A percentile compares a stretch with the other conserved stretches of the same genome.
phyloP scores from a whole-genome alignment of 2,888 invertebrate species.

The Cryptocephalus moraei region DNA sequence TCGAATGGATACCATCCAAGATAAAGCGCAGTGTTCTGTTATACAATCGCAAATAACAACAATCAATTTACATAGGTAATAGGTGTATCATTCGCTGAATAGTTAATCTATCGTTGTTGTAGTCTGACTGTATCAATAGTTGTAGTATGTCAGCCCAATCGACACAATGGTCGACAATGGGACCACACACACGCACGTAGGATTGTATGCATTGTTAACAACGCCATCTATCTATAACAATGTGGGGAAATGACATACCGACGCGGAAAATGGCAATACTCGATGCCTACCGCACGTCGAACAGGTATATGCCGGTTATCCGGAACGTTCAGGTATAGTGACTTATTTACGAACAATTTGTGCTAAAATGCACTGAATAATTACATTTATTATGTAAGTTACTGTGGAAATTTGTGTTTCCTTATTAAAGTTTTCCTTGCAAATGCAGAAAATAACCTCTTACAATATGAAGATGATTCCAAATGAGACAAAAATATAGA shows the following conservation, averaged over 20 bases:
- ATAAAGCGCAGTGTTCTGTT: not conserved
- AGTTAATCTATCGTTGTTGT: slow-evolving; percentile 37
- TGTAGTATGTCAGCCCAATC: slow-evolving; percentile 32
- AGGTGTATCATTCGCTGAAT: slow-evolving; percentile 37
- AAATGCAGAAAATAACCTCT: too few relatives aligned
- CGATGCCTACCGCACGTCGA: slow-evolving; percentile 1
- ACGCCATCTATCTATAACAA: slow-evolving; percentile 33
- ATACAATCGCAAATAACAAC: slow-evolving; percentile 30
- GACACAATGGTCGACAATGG: slow-evolving; percentile 32
- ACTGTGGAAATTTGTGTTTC: too few relatives aligned
- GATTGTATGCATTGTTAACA: slow-evolving; percentile 34
- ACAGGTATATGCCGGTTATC: too few relatives aligned
- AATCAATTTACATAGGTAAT: slow-evolving; percentile 37
- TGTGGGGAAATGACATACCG: slow-evolving; percentile 31
- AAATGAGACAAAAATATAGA: too few relatives aligned
- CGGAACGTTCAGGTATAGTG: too few relatives aligned
- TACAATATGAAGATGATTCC: too few relatives aligned
- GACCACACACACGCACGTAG: slow-evolving; percentile 35
- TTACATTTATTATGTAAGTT: too few relatives aligned
- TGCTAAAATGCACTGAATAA: too few relatives aligned
- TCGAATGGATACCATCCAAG: too few relatives aligned
- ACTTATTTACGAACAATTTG: too few relatives aligned
- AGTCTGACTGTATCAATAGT: slow-evolving; percentile 35
- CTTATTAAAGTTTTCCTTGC: too few relatives aligned
- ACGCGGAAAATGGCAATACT: slow-evolving; percentile 25